Evolutionary conservation across 2,888 invertebrate genomes (phyloP), one percentile per base, ranked within the genome.

Genomic region (Drosophila mercatorum): DNA sequence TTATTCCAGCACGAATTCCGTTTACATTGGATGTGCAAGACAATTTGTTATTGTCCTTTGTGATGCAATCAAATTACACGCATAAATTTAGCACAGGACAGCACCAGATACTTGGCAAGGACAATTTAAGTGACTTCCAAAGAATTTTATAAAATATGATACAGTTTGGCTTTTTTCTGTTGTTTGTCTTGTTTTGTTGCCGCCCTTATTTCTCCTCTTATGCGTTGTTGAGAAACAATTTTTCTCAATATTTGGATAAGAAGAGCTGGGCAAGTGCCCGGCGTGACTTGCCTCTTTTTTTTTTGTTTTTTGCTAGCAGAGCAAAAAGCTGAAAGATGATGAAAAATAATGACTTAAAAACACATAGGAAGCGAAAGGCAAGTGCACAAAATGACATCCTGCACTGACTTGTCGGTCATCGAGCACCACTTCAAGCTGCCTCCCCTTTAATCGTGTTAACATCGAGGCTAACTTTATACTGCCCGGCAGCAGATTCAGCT

Each of bases 331-430:
- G 28, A 47, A 44, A 44, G 22, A 43, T 26, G 49, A 68, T 44
- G 52, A 51, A 70, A 75, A 75, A 80, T 79, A 86, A 83, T 83
- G 80, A 76, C 75, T 66, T 55, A 44, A 72, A 76, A 85, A 61
- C 75, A 83, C 73, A 79, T 68, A 71, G 65, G 72, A 70, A 77
- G 67, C 71, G 26, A 68, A 80, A 77, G 83, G 57, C 66, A 71
- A 88, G 72, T 85, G 83, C 86, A 75, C 68, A 75, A 65, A 79
- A 83, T 83, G 88, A 83, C 88, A 83, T 82, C 72, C 80, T 74
- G 84, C 61, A 70, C 75, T 65, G 83, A 88, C 75, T 78, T 81
- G 72, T 65, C 72, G 76, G 73, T 88, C 76, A 81, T 81, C 72
- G 62, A 69, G 72, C 60, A 65, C 28, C 65, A 59, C 57, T 69